Conservation (phyloP, 2,113 vertebrate species). For the Misgurnus anguillicaudatus region DNA sequence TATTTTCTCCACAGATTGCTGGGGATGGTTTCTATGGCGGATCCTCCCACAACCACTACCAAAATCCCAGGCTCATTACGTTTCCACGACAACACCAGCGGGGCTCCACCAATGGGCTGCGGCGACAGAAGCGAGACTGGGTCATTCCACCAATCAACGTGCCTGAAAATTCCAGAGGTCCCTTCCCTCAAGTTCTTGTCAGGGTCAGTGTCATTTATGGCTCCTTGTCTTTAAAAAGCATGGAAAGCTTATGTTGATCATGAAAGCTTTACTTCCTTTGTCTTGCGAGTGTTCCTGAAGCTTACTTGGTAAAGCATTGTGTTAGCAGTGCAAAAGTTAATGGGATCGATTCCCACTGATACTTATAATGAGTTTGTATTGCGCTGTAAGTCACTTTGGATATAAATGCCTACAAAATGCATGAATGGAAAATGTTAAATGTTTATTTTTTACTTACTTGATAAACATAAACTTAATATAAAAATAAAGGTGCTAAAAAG, state of each 20-base stretch:
- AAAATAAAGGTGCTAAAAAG: too few relatives aligned
- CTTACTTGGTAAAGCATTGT: too few relatives aligned
- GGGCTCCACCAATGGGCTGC: slow-evolving; percentile 76
- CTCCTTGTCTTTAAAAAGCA: background rate
- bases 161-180: slow-evolving; percentile 93
- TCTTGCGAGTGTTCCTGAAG: background rate
- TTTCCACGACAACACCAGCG: slow-evolving; percentile 77
- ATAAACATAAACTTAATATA: background rate
- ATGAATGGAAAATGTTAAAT: too few relatives aligned
- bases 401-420: too few relatives aligned
- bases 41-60: slow-evolving; percentile 73
- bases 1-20: slow-evolving; percentile 62
- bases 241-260: background rate
- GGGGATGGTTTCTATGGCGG: slow-evolving; percentile 63
- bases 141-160: slow-evolving; percentile 99
- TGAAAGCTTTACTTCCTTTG: background rate
- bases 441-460: background rate
- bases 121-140: slow-evolving; percentile 97
- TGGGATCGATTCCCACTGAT: too few relatives aligned
- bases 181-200: slow-evolving; percentile 96
- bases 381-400: too few relatives aligned
- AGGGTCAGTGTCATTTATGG: slow-evolving; percentile 80
- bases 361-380: too few relatives aligned
- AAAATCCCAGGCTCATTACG: slow-evolving; percentile 75
- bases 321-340: too few relatives aligned